Conservation (phyloP, 2,888 invertebrate genomes). For the Amiota mariae region DNA sequence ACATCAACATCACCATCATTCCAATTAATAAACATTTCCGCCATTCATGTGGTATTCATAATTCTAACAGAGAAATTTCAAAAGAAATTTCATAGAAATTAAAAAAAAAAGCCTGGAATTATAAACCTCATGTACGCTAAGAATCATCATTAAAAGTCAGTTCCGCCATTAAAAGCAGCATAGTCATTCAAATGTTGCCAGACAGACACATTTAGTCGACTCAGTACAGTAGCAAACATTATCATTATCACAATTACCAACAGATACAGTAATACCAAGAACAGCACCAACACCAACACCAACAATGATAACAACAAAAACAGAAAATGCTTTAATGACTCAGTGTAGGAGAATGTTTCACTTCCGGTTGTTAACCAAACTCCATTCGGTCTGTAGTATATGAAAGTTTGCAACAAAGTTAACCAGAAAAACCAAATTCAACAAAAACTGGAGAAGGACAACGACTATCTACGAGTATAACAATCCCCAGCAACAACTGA, state of each 20-base stretch:
- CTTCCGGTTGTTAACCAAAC: constrained; percentile 42
- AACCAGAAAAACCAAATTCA: constrained; percentile 44
- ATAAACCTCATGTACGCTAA: too few species aligned
- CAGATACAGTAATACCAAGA: constrained; percentile 20
- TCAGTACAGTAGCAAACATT: too few species aligned
- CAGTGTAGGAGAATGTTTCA: not conserved
- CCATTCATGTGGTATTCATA: too few species aligned
- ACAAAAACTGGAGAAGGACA: too few species aligned
- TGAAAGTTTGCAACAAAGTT: constrained; percentile 32
- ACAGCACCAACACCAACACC: constrained; percentile 26
- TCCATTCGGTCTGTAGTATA: constrained; percentile 36
- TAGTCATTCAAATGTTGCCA: constrained; percentile 40
- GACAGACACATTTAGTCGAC: constrained; percentile 25
- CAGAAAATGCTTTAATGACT: constrained; percentile 50
- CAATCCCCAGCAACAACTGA: not conserved
- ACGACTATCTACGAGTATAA: too few species aligned
- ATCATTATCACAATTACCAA: not conserved
- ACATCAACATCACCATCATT: too few species aligned
- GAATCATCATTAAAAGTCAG: not conserved
- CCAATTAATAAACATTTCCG: too few species aligned
- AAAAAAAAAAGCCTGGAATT: too few species aligned
- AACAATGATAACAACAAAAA: constrained; percentile 49
- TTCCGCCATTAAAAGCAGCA: constrained; percentile 30
- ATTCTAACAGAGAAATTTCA: too few species aligned
- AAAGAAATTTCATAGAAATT: too few species aligned